Evolutionary conservation across 1,140 invertebrate species (phyloP).

Genomic region (Leptonema lineaticorne): DNA sequence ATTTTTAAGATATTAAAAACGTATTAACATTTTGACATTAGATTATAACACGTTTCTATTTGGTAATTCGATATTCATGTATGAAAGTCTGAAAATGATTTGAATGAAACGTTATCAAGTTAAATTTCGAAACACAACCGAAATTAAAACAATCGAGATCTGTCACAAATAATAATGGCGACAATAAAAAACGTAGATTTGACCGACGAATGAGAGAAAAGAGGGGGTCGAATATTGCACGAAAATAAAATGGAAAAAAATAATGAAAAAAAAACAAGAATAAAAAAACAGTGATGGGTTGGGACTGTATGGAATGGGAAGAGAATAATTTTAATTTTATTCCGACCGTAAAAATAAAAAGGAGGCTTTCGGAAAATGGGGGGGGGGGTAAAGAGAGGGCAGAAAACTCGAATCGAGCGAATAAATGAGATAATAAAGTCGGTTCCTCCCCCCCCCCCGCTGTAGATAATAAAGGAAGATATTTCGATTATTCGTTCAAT

Average conservation of each 20-base stretch:
- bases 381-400: too few species aligned
- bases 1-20: too few species aligned
- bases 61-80: too few species aligned
- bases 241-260: constrained; percentile 7
- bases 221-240: neutral
- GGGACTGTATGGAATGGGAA: too few species aligned
- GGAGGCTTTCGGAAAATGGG: too few species aligned
- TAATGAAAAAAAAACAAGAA: neutral
- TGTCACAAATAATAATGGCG: neutral
- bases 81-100: too few species aligned
- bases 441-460: neutral
- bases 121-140: too few species aligned
- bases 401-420: neutral
- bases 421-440: constrained; percentile 15
- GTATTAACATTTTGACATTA: too few species aligned
- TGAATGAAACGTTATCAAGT: too few species aligned
- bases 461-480: constrained; percentile 6
- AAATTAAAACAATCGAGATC: neutral
- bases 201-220: neutral
- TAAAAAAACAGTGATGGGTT: too few species aligned
- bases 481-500: constrained; percentile 7
- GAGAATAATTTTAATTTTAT: constrained; percentile 15
- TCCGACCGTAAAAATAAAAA: constrained; percentile 15
- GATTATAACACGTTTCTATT: too few species aligned
- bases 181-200: neutral